Conservation (phyloP, 1,140 invertebrate species). For the Octopus bimaculoides region DNA sequence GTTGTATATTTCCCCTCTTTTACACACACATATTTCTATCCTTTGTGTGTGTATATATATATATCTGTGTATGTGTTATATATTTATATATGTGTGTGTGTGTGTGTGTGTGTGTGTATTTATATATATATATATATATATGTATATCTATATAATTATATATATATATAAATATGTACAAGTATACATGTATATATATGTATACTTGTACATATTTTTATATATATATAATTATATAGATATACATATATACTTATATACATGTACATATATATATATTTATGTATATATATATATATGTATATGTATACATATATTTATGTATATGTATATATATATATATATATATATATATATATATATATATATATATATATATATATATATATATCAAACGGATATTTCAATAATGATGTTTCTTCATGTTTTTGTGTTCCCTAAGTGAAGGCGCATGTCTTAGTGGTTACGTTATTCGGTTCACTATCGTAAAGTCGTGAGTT, state of each 20-base stretch:
- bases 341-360: not conserved
- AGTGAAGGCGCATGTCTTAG: too few species aligned
- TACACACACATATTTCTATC: too few species aligned
- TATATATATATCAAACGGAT: not conserved
- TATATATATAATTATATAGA: not conserved
- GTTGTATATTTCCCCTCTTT: too few species aligned
- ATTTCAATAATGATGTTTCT: not conserved
- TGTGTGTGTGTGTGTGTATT: not conserved
- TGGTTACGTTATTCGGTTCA: too few species aligned
- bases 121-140: not conserved
- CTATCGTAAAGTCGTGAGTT: too few species aligned
- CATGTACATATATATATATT: not conserved
- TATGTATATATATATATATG: not conserved
- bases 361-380: not conserved
- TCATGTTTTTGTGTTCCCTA: too few species aligned
- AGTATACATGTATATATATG: not conserved
- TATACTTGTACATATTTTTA: not conserved
- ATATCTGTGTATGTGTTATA: not conserved
- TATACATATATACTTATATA: not conserved
- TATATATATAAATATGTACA: not conserved
- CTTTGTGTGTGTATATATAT: not conserved
- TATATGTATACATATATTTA: not conserved
- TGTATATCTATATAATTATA: not conserved
- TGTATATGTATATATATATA: not conserved
- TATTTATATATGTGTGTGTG: not conserved